A percentile compares a stretch with the other conserved stretches of the same genome.
phyloP scores from a whole-genome alignment of 2,113 vertebrate species.

The Todiramphus saurophagus region DNA sequence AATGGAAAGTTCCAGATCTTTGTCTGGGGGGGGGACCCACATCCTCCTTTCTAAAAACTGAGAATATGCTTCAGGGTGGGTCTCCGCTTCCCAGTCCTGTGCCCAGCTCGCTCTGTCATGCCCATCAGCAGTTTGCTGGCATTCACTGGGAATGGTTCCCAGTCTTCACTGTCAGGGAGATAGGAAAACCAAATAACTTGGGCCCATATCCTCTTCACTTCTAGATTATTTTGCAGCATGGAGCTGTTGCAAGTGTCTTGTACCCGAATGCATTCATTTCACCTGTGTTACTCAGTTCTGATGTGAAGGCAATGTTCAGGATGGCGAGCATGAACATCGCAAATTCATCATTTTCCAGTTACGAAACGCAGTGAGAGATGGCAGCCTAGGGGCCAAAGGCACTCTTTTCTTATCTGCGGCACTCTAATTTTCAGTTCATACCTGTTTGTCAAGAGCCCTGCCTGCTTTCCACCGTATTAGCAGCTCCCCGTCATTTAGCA shows the following conservation, averaged over 20 bases:
- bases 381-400: background rate
- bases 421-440: background rate
- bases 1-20: background rate
- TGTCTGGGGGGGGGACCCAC: background rate
- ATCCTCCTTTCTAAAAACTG: background rate
- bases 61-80: background rate
- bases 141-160: background rate
- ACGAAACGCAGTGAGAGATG: background rate
- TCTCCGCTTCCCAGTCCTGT: background rate
- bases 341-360: background rate
- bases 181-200: background rate
- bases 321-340: background rate
- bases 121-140: background rate
- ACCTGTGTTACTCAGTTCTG: background rate
- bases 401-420: background rate
- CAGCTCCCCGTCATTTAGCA: rapidly evolving
- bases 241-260: background rate
- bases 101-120: background rate
- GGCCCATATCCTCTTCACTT: background rate
- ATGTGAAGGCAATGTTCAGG: background rate
- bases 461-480: background rate
- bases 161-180: background rate
- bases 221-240: background rate
- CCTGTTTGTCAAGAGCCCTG: background rate
- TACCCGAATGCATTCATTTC: background rate